Conservation (phyloP, 2,888 invertebrate species). For the Lottia gigantea region DNA sequence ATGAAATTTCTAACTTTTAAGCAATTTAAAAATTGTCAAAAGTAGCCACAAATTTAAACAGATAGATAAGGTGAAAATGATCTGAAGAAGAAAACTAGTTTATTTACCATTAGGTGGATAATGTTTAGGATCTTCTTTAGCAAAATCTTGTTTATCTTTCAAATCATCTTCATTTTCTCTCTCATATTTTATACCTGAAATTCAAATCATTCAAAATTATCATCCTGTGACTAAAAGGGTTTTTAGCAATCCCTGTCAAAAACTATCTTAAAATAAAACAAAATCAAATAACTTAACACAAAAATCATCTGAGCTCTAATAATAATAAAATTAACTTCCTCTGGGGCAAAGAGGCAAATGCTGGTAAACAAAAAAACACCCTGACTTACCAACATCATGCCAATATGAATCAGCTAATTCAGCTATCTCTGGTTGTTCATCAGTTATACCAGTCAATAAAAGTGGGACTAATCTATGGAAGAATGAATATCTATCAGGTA, state of each 20-base stretch:
- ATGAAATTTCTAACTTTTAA: too few species aligned
- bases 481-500: conserved; percentile 89
- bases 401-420: conserved; percentile 63
- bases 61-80: not conserved
- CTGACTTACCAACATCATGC: conserved; percentile 66
- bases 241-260: not conserved
- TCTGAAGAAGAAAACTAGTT: not conserved
- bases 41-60: not conserved
- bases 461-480: conserved; percentile 88
- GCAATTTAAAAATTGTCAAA: too few species aligned
- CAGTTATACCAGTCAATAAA: conserved; percentile 84
- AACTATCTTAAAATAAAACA: too few species aligned
- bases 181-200: conserved; percentile 81
- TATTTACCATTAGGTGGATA: conserved; percentile 77
- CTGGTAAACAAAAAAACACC: not conserved
- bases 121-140: conserved; percentile 73
- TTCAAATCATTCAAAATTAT: not conserved
- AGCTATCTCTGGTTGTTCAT: conserved; percentile 78
- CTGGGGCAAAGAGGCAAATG: too few species aligned
- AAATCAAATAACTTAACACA: too few species aligned
- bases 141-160: conserved; percentile 84
- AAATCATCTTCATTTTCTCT: conserved; percentile 89
- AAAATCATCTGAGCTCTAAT: too few species aligned
- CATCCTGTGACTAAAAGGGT: not conserved
- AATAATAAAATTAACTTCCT: too few species aligned